A percentile compares a stretch with the other conserved stretches of the same genome.
phyloP scores from a whole-genome alignment of 2,888 invertebrate genomes.

The Troides helena region DNA sequence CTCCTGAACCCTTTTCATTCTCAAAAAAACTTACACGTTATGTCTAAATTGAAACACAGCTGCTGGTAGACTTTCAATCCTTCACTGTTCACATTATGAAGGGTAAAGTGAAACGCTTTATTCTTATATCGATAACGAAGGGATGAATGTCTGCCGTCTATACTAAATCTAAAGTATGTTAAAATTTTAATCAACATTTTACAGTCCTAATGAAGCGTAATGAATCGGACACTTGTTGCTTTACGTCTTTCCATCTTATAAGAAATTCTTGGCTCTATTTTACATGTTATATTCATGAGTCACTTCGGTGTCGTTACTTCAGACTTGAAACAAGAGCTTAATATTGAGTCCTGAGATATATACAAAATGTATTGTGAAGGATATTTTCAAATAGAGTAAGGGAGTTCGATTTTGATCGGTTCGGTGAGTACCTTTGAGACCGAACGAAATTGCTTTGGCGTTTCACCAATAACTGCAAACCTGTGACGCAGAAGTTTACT shows the following conservation, averaged over 20 bases:
- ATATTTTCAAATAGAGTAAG: constrained; percentile 8
- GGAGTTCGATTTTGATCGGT: constrained; percentile 14
- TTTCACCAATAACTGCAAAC: constrained; percentile 24
- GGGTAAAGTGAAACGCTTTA: too few relatives aligned
- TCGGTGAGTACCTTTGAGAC: constrained; percentile 18
- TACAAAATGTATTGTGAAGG: background rate
- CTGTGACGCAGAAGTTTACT: constrained; percentile 2
- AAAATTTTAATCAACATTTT: background rate
- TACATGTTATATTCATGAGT: constrained; percentile 11
- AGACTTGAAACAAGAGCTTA: background rate
- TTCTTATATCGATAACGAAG: too few relatives aligned
- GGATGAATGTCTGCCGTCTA: too few relatives aligned
- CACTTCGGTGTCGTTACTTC: background rate
- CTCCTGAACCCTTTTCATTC: too few relatives aligned
- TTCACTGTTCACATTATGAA: too few relatives aligned
- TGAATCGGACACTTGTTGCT: constrained; percentile 14
- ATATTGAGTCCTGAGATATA: background rate
- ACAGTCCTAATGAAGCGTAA: background rate
- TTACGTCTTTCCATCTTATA: constrained; percentile 14
- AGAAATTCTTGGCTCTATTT: constrained; percentile 2
- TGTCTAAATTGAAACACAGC: too few relatives aligned
- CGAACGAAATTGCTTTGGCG: constrained; percentile 20
- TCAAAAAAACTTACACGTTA: too few relatives aligned
- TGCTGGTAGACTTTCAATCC: too few relatives aligned
- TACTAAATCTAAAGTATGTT: background rate